These are phyloP conservation scores for Hyperoodon ampullatus DNA, from an alignment of 2,113 vertebrate genomes.

Conservation along the genomic window DNA sequence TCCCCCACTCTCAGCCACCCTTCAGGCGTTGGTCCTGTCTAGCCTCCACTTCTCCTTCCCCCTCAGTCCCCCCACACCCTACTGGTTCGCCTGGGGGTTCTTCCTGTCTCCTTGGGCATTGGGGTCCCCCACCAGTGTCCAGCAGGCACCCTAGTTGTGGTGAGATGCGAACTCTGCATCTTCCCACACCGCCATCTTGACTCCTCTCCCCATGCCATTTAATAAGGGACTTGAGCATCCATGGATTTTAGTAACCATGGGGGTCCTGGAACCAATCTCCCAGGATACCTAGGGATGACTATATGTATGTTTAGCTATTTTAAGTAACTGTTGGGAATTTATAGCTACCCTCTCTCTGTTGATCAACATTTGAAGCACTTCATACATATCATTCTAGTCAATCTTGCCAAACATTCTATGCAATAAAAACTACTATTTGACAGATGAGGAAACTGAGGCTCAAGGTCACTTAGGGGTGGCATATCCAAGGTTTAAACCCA, in stretches of 20 bases:
- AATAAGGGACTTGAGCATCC: neutral
- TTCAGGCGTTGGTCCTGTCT: too few species aligned
- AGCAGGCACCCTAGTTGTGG: too few species aligned
- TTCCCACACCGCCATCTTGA: too few species aligned
- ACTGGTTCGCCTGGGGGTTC: too few species aligned
- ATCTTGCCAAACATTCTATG: neutral
- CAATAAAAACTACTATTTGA: neutral
- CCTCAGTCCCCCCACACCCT: too few species aligned
- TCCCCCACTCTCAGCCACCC: too few species aligned
- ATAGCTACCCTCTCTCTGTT: neutral
- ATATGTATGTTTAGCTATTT: neutral
- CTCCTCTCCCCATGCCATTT: neutral
- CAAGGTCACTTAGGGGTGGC: neutral
- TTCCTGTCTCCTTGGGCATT: too few species aligned
- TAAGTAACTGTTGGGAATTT: neutral
- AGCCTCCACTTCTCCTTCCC: too few species aligned
- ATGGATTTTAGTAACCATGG: neutral
- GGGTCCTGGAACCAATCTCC: neutral
- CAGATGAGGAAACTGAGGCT: neutral
- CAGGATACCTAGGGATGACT: neutral
- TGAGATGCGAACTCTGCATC: too few species aligned
- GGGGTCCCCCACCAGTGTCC: too few species aligned
- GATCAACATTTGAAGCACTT: neutral
- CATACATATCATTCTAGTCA: neutral
- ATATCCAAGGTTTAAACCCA: neutral